Base-by-base conservation (phyloP, 2,888 invertebrate genomes). In the Esperia sulphurella region DNA sequence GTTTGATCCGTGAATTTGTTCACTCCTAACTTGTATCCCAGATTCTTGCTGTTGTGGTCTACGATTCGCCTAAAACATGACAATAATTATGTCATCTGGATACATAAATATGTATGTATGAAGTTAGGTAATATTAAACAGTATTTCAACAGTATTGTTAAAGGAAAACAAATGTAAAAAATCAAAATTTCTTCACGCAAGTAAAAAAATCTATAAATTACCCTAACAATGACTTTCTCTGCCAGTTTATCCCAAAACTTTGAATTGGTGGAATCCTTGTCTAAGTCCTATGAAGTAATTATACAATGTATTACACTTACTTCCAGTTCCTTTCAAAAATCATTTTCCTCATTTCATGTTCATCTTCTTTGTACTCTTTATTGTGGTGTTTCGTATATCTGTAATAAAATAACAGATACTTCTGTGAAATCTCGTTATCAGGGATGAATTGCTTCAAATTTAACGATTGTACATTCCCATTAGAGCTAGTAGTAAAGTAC, bases 1-100 rank as follows among this genome's bases (percentile, higher is more conserved):
- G 72, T 64, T 1, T 56, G 49, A 47, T 80, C 79, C 0, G 79
- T 64, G 51, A 75, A 79, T 2, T 66, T 44, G 58, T 79, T 80
- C 14, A 78, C 35, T 14, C 62, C 60, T 40, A 80, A 21, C 41
- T 59, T 75, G 58, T 68, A 79, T 14, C 65, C 51, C 0, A 68
- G 31, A 38, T 75, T 70, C 44, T 76, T 67, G 33, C 56, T 53
- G 50, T 80, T 80, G 49, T 71, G 72, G 1, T 67, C 59, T 2
- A 58, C 54, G 0, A 79, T 53, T 9, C 55, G 55, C 30, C 79
- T 79, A 58, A n/a, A 54, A 59, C 10, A 8, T 45, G n/a, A 29
- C 9, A 43, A 41, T 9, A 21, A 30, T 42, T 14, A 33, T 4
- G 33, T 9, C 9, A 10, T 33, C n/a, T 33, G 7, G 33, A 33